Evolutionary conservation across 2,113 vertebrate species (phyloP).

Genomic region (Pomatostomus ruficeps): DNA sequence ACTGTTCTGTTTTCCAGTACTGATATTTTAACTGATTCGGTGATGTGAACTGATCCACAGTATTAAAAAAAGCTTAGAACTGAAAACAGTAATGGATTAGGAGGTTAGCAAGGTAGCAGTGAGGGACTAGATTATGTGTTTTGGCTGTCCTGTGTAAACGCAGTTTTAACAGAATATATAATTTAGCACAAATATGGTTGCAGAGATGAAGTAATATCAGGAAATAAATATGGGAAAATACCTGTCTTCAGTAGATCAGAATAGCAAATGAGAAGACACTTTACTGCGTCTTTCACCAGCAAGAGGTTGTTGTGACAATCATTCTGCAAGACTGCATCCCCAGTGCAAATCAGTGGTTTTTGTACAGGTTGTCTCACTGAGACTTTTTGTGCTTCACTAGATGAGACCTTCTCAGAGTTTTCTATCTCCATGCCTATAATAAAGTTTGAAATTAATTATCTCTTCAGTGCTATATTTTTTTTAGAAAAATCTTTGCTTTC

Average conservation of each 20-base stretch:
- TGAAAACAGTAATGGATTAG: not conserved
- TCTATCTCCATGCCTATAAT: not conserved
- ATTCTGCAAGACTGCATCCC: not conserved
- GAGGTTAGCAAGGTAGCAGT: not conserved
- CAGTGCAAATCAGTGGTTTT: not conserved
- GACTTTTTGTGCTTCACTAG: not conserved
- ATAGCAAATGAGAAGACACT: not conserved
- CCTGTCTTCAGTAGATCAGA: not conserved
- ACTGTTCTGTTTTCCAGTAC: not conserved
- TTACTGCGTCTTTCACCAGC: not conserved
- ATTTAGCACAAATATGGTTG: not conserved
- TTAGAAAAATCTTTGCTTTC: not conserved
- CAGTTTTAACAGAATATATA: not conserved
- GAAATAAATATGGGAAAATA: not conserved
- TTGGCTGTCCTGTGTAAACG: not conserved
- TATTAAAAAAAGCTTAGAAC: not conserved
- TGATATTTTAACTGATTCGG: not conserved
- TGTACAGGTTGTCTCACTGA: not conserved
- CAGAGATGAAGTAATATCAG: not conserved
- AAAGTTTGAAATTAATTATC: not conserved
- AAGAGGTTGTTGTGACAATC: not conserved
- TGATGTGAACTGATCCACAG: not conserved
- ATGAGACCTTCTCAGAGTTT: not conserved
- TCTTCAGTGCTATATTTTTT: not conserved
- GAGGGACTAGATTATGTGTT: not conserved